Conservation (phyloP, 2,797 vertebrate species). For the Basileuterus tristriatus region DNA sequence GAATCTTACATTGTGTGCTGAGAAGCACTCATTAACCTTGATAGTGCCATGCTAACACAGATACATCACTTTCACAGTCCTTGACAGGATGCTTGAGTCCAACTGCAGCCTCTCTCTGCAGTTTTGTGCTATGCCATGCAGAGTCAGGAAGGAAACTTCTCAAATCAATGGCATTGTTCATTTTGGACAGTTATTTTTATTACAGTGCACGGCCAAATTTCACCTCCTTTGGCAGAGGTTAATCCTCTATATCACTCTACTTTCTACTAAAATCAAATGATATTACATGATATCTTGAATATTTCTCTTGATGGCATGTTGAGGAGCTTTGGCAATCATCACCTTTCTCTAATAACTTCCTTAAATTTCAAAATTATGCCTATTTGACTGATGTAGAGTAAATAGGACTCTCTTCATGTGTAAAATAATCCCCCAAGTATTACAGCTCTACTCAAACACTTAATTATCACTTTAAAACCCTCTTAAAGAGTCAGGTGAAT, state of each 20-base stretch:
- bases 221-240: background rate
- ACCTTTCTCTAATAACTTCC: background rate
- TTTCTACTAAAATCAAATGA: background rate
- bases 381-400: background rate
- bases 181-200: background rate
- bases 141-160: background rate
- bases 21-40: background rate
- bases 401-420: background rate
- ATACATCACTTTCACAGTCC: background rate
- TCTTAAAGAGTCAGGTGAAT: slow-evolving; percentile 39
- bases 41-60: background rate
- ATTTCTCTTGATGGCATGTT: background rate
- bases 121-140: background rate
- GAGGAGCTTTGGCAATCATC: background rate
- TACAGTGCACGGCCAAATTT: background rate
- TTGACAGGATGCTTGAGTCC: rapidly evolving
- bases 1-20: background rate
- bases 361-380: slow-evolving; percentile 10
- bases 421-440: background rate
- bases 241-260: background rate
- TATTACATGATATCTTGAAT: background rate
- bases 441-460: slow-evolving; percentile 17
- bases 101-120: background rate
- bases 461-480: slow-evolving; percentile 43
- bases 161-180: background rate